phyloP scores from a whole-genome alignment of 2,797 vertebrate species.

The Karalla daura region DNA sequence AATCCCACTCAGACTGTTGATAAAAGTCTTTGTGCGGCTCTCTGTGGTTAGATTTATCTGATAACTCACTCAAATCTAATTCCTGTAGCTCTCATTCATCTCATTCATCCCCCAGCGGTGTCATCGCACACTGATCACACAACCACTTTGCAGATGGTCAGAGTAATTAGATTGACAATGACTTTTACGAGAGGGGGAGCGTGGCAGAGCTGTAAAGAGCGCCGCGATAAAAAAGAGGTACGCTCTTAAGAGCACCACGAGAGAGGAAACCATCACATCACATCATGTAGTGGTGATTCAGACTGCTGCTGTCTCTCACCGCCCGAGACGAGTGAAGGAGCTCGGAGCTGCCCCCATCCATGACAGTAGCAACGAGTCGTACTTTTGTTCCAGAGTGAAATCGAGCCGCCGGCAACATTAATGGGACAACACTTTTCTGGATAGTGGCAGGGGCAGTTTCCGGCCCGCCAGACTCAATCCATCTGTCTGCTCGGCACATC shows the following conservation, averaged over 20 bases:
- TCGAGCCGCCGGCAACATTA: constrained; percentile 50
- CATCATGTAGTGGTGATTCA: constrained; percentile 36
- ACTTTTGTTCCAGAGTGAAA: constrained; percentile 40
- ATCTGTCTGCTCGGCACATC: constrained; percentile 65
- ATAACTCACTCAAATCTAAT: constrained; percentile 20
- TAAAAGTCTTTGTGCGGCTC: constrained; percentile 10
- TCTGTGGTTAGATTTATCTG: constrained; percentile 14
- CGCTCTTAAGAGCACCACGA: constrained; percentile 50
- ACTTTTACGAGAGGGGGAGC: constrained; percentile 43
- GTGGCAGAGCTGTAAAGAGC: constrained; percentile 47
- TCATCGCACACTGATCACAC: constrained; percentile 31
- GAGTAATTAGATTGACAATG: constrained; percentile 64
- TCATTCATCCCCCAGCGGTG: constrained; percentile 27
- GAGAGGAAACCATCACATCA: constrained; percentile 47
- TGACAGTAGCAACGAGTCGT: constrained; percentile 7
- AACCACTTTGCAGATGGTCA: constrained; percentile 61
- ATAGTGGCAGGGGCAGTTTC: constrained; percentile 48
- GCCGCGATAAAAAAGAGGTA: constrained; percentile 38
- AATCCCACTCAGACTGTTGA: constrained; percentile 3
- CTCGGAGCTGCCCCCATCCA: constrained; percentile 17
- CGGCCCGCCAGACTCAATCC: constrained; percentile 60
- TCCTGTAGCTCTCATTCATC: constrained; percentile 37
- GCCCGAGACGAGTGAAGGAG: constrained; percentile 33
- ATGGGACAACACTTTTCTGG: constrained; percentile 57
- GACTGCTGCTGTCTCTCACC: constrained; percentile 33